Evolutionary conservation across 2,797 vertebrate genomes (phyloP), one percentile per base, ranked within the genome.

Genomic region (Diglossa cyanea): DNA sequence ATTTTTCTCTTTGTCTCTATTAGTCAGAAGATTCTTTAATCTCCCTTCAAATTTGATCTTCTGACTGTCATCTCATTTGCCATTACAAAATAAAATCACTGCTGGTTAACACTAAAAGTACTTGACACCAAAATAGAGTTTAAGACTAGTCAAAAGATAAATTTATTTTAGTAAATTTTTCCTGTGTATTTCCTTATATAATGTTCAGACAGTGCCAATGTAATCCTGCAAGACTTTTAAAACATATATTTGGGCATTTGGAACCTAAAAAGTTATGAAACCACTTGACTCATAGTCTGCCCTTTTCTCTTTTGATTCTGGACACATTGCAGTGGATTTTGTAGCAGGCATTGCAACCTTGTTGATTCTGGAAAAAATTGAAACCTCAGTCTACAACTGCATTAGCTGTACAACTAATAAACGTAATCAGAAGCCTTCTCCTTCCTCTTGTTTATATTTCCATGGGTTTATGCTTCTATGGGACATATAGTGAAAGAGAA

Each of bases 201-300:
- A 77, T 21, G 3, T 72, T 86, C 35, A 51, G 19, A 50, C 2
- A 35, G 7, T 37, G 6, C 5, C 21, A 7, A 0, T 13, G 6
- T 55, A 73, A 80, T 68, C 47, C n/a, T 65, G 10, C 6, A 39
- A 76, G 20, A 6, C 1, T 37, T 57, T 77, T 47, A 84, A 68
- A 88, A 66, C 2, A 11, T 16, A 5, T 6, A 19, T 79, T 73
- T 28, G 5, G 20, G 16, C 12, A 37, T 73, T 40, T 28, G 5
- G 13, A 71, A 72, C 7, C 7, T 58, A n/a, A 18, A 35, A 70
- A 33, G 9, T 61, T 63, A 55, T 37, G 37, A 77, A 73, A 47
- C 2, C 7, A 11, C 19, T 84, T 57, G 1, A 4, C 16, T n/a
- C 13, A 2, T 12, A 73, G 8, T 28, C 25, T 42, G 2, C 11